Base-by-base conservation (phyloP, 2,113 vertebrate genomes). In the Oceanites oceanicus region DNA sequence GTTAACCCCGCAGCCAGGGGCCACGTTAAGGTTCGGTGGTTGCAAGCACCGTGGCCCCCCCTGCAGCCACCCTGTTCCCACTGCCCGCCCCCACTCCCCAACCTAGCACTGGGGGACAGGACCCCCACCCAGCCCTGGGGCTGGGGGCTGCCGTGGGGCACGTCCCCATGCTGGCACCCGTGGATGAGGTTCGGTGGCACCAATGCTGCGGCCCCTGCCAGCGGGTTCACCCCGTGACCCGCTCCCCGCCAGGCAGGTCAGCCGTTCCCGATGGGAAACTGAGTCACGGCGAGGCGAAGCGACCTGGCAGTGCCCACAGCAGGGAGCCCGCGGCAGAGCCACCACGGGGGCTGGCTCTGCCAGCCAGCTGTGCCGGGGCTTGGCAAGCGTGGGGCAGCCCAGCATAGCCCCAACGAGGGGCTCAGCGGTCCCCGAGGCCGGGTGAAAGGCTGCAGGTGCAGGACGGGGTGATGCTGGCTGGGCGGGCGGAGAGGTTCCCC, bases 111-210 rank as follows among this genome's bases (percentile, higher is more conserved):
- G 6, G 47, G 58, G 23, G 11, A 4, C 20, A 13, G 27, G 61
- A 73, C 25, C 12, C 49, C 7, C 7, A 1, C 4, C 26, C 7
- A 2, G 3, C 32, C 15, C 8, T 14, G 38, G 7, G 16, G 3
- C 22, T 18, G 72, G 68, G 36, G 40, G 34, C 21, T 79, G 47
- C 58, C 11, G 1, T 0, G 3, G 70, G 67, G 9, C 73, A 74
- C 10, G 0, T 11, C 45, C 34, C 50, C 6, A 0, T 0, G 0
- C 34, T 1, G 1, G 14, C 40, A 32, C 44, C 20, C 5, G 0
- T 49, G 45, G 53, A 14, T 1, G 4, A 62, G 12, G 6, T 55
- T 1, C 52, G 32, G 36, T 25, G 29, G 2, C 71, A 59, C 25
- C 21, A 11, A 1, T 0, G 10, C 18, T 9, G 12, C 0, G 2